Evolutionary conservation across 2,797 vertebrate genomes (phyloP), one percentile per base, ranked within the genome.

Genomic region (Lutjanus campechanus): DNA sequence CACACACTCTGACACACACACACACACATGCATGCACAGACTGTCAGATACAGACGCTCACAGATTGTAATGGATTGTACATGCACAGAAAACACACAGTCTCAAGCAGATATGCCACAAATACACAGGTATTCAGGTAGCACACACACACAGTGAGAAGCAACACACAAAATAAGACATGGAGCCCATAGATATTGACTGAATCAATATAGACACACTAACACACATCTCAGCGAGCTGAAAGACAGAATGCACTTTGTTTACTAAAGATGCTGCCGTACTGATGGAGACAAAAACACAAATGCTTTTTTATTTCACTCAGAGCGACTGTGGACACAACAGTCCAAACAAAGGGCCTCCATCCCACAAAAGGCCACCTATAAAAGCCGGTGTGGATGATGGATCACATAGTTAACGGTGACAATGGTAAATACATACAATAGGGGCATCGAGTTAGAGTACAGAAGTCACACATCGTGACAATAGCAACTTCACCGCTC

Each of bases 11-110:
- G 63, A 81, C 88, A 82, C 82, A 84, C 77, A 85, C 80, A 77
- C 88, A 82, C 82, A 84, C 76, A 84, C 81, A 77, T 77, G 70
- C 88, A 88, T 73, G 82, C 88, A 89, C 83, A 77, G 83, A 87
- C 89, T 94, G 92, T 91, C 90, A 91, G 89, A 95, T 90, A 91
- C 89, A 94, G 91, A 91, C 86, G 53, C 90, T 89, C 83, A 82
- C 86, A 90, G 89, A 91, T 91, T 91, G 88, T 88, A 90, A 94
- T 91, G 91, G 91, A 92, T 89, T 77, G 89, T 88, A 71, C 83
- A 91, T 81, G 82, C 88, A 93, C 89, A 76, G 85, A 81, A 89
- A 90, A 89, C 82, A 88, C 82, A 88, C 73, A 82, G 77, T 83
- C 90, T 89, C 83, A 29, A 84, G 82, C 81, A 89, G 88, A 89